Evolutionary conservation across 2,888 invertebrate species (phyloP), one percentile per base, ranked within the genome.

Genomic region (Micropterix aruncella): DNA sequence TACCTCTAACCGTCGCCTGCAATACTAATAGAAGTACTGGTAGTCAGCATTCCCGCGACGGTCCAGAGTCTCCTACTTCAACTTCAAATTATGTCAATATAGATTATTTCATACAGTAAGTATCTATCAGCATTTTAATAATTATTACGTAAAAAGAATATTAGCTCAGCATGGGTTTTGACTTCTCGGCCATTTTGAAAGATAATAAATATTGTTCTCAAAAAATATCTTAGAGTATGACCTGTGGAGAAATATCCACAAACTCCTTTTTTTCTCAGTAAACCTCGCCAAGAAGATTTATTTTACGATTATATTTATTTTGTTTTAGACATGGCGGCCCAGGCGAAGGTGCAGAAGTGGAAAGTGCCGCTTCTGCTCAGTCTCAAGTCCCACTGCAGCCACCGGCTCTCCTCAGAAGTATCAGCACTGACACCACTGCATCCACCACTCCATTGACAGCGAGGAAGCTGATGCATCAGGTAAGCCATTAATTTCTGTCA

Each of bases 61-160:
- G 80, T 51, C 84, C 84, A 17, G 85, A 86, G 63, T 85, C 85
- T 27, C 86, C 86, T 44, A 81, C 84, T 55, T 75, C 75, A 55
- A 81, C 83, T 52, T 85, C 88, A 50, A 90, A 91, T 67, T 91
- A 91, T 66, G 90, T 90, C 63, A 91, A 91, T 65, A 90, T 91
- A 67, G 90, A 91, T 65, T 91, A 89, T 62, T 91, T 91, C 56
- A 79, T 91, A 63, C 81, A 83, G 85, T 86, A 61, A 72, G 80
- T 71, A 48, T 46, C 41, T 12, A 27, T 12, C 27, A 27, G 27
- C 12, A n/a, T n/a, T n/a, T n/a, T n/a, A n/a, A n/a, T n/a, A n/a
- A n/a, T n/a, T n/a, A n/a, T n/a, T n/a, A n/a, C n/a, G n/a, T n/a
- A n/a, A n/a, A n/a, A n/a, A n/a, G n/a, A n/a, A n/a, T n/a, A n/a